Conservation (phyloP, 2,888 invertebrate genomes). For the Meandrusa payeni region DNA sequence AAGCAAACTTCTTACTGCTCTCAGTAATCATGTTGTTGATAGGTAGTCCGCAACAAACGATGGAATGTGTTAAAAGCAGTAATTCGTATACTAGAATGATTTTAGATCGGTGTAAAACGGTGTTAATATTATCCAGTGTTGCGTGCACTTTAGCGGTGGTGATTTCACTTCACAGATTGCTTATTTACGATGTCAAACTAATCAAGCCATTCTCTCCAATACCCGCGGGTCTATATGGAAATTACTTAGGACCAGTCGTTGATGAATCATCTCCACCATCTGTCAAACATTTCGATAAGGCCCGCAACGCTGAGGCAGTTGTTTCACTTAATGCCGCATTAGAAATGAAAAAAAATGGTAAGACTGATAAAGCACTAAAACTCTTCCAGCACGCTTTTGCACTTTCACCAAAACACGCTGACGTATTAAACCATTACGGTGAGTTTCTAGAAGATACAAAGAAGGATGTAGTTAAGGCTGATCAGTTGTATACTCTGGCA, state of each 20-base stretch:
- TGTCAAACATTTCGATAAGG: slow-evolving; percentile 43
- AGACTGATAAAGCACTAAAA: slow-evolving; percentile 91
- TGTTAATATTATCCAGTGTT: slow-evolving; percentile 65
- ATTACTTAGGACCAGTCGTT: slow-evolving; percentile 55
- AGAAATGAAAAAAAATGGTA: slow-evolving; percentile 91
- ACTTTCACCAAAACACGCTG: slow-evolving; percentile 94
- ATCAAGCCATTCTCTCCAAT: slow-evolving; percentile 67
- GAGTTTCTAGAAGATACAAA: slow-evolving; percentile 94
- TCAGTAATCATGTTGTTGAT: slow-evolving; percentile 61
- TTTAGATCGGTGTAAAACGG: slow-evolving; percentile 65
- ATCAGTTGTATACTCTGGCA: slow-evolving; percentile 93
- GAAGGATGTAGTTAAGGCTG: slow-evolving; percentile 92
- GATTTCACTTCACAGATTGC: slow-evolving; percentile 61
- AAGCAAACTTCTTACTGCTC: slow-evolving; percentile 39
- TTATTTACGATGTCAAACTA: slow-evolving; percentile 60
- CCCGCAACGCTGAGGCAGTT: slow-evolving; percentile 86
- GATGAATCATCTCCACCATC: slow-evolving; percentile 42
- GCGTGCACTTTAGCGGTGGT: slow-evolving; percentile 67
- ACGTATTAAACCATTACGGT: slow-evolving; percentile 95
- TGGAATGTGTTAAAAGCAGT: slow-evolving; percentile 51
- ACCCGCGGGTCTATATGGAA: slow-evolving; percentile 65
- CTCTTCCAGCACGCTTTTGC: slow-evolving; percentile 95
- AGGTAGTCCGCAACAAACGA: slow-evolving; percentile 57
- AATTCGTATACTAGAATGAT: slow-evolving; percentile 62
- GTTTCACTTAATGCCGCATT: slow-evolving; percentile 91